Base-by-base conservation (phyloP, 2,888 invertebrate genomes). In the Lithophane ornitopus region DNA sequence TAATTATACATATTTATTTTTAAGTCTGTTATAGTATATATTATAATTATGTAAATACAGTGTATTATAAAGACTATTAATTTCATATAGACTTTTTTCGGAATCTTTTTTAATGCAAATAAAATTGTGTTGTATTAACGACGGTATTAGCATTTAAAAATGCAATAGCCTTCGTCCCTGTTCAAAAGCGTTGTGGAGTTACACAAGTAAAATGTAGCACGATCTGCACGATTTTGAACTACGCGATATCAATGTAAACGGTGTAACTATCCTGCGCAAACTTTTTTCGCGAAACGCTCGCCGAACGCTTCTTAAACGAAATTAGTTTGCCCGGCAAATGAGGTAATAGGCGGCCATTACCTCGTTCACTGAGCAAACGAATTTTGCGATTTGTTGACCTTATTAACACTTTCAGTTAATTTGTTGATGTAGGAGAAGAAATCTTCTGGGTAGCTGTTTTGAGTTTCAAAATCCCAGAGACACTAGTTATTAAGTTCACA, bases 241-340 rank as follows among this genome's bases (percentile, higher is more conserved):
- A 46, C 41, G 52, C 52, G 61, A 72, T 72, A 63, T 63, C 72
- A 68, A 72, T 77, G 82, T 80, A 68, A 54, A 78, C 39, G 58
- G 44, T 68, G 58, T 26, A 62, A 67, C 84, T 83, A 79, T 70
- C 26, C 54, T 26, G 58, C 46, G 6, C 63, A 63, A 63, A 52
- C 26, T 67, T 63, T 81, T 81, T 79, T 70, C 56, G 70, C 74
- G 62, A 63, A 79, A 74, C 26, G 67, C 54, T 70, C 62, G 46
- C 70, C 70, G 54, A 63, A 70, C 74, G 66, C 41, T 70, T 83
- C 81, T 68, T 67, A 79, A 83, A 70, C 74, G 58, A 81, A 83
- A 79, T 82, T 83, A 83, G 84, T 84, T 81, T 80, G 75, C 80
- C 67, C 84, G 49, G 70, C 44, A 79, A 80, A 83, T 70, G 75